phyloP scores from a whole-genome alignment of 2,113 vertebrate species.

The Balaenoptera acutorostrata region DNA sequence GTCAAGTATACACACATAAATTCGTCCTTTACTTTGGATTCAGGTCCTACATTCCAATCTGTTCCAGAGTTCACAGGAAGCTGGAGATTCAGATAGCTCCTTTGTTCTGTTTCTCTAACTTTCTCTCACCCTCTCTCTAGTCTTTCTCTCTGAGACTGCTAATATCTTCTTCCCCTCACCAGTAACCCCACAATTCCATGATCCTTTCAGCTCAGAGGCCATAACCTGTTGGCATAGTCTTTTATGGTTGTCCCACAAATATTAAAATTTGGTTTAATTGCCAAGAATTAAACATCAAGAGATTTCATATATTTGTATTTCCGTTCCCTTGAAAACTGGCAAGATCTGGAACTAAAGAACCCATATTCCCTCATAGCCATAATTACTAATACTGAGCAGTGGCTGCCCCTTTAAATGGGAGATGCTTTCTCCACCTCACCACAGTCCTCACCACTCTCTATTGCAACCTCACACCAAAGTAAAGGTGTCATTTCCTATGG shows the following conservation, averaged over 20 bases:
- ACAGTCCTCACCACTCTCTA: not conserved
- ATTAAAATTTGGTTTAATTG: conserved; percentile 17
- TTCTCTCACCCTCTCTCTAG: not conserved
- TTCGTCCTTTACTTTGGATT: not conserved
- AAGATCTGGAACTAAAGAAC: not conserved
- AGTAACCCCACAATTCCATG: not conserved
- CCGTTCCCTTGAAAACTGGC: conserved; percentile 11
- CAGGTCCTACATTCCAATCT: not conserved
- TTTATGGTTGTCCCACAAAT: not conserved
- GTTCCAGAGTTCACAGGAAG: not conserved
- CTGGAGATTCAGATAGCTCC: not conserved
- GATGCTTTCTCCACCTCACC: not conserved
- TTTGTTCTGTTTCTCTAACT: not conserved
- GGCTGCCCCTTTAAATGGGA: not conserved
- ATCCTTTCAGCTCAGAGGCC: not conserved
- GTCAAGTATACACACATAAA: not conserved
- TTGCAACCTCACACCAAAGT: not conserved
- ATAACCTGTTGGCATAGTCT: not conserved
- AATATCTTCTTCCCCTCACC: not conserved
- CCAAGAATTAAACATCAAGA: conserved; percentile 17
- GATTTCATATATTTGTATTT: not conserved
- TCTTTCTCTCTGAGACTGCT: not conserved
- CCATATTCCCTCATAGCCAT: not conserved
- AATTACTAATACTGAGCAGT: not conserved
- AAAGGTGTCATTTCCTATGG: not conserved